These are phyloP conservation scores for Heliconius hortense DNA, from an alignment of 2,888 invertebrate genomes.

Conservation along the genomic window DNA sequence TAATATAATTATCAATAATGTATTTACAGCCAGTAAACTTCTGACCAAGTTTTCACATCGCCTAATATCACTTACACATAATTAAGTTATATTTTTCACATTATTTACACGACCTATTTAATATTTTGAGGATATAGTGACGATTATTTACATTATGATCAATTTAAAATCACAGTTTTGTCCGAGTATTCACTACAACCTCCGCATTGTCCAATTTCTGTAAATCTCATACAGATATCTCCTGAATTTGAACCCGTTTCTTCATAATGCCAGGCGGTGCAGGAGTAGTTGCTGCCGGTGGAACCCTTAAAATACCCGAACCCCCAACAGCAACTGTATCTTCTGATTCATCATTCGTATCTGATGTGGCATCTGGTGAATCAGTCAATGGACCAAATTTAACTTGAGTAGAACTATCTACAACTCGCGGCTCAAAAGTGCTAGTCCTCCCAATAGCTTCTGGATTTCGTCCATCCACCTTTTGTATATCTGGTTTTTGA, in stretches of 20 bases:
- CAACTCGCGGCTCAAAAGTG: constrained; percentile 76
- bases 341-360: constrained; percentile 69
- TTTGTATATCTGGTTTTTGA: constrained; percentile 78
- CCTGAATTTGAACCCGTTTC: constrained; percentile 95
- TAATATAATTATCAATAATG: constrained; percentile 44
- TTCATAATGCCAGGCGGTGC: constrained; percentile 90
- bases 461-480: constrained; percentile 64
- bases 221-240: constrained; percentile 91
- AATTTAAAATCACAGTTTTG: constrained; percentile 68
- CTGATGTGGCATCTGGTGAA: constrained; percentile 71
- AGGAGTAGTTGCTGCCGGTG: constrained; percentile 72
- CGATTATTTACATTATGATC: constrained; percentile 41
- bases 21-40: constrained; percentile 53
- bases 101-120: constrained; percentile 47
- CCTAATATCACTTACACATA: constrained; percentile 38
- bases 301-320: constrained; percentile 76
- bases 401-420: constrained; percentile 78
- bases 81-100: constrained; percentile 43
- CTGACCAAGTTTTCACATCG: constrained; percentile 40
- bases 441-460: constrained; percentile 72
- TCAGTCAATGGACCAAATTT: constrained; percentile 72
- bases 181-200: constrained; percentile 74
- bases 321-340: constrained; percentile 71
- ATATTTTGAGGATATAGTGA: constrained; percentile 39
- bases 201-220: constrained; percentile 62